phyloP scores from a whole-genome alignment of 2,113 vertebrate species.

The Capra hircus region DNA sequence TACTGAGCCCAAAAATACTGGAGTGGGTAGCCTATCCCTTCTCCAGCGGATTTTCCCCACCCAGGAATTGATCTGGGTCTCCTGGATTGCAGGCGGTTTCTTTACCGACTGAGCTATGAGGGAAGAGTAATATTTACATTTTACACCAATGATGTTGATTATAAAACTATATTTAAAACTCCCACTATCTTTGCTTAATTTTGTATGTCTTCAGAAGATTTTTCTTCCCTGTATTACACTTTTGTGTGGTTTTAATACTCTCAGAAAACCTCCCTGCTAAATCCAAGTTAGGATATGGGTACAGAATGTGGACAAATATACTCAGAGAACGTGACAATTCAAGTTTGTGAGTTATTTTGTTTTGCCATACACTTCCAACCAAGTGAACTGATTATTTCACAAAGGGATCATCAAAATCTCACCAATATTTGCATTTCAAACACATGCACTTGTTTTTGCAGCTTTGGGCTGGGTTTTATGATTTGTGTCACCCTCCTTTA shows the following conservation, averaged over 20 bases:
- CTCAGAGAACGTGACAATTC: not conserved
- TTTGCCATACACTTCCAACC: not conserved
- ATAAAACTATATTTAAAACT: not conserved
- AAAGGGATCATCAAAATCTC: not conserved
- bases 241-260: not conserved
- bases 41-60: not conserved
- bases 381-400: not conserved
- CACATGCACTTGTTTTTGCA: not conserved
- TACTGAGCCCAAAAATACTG: not conserved
- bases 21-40: not conserved
- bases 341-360: not conserved
- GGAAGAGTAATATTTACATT: not conserved
- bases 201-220: not conserved
- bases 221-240: no score
- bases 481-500: not conserved
- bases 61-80: not conserved
- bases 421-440: not conserved
- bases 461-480: not conserved
- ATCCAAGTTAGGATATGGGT: no score
- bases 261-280: not conserved
- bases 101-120: not conserved
- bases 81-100: rapidly evolving
- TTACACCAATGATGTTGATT: not conserved
- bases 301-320: not conserved
- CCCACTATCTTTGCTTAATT: not conserved